These are phyloP conservation scores for Acleris emargana DNA, from an alignment of 2,888 invertebrate species.

Conservation along the genomic window DNA sequence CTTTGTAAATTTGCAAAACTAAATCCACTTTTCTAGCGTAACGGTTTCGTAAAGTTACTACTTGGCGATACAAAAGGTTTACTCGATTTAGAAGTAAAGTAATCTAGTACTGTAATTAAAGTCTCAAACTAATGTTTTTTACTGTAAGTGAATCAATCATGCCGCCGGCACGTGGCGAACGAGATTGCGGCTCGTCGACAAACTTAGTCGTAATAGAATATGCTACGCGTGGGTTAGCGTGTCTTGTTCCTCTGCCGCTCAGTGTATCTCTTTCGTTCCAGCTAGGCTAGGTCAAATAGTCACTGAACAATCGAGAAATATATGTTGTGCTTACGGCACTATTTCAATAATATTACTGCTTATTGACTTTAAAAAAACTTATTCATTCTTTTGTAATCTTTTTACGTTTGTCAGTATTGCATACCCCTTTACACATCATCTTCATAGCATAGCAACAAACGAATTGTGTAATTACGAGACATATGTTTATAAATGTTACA, in stretches of 20 bases:
- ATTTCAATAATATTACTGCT: slow-evolving; percentile 13
- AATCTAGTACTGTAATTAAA: slow-evolving; percentile 32
- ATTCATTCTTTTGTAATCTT: not conserved
- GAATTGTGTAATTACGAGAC: slow-evolving; percentile 15
- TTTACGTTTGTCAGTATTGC: slow-evolving; percentile 13
- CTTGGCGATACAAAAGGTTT: slow-evolving; percentile 34
- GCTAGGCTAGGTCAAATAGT: no score
- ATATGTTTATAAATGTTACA: slow-evolving; percentile 20
- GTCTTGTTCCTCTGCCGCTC: no score
- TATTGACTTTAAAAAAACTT: slow-evolving; percentile 2
- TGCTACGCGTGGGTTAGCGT: no score
- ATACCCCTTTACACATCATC: slow-evolving; percentile 10
- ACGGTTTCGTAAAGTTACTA: slow-evolving; percentile 27
- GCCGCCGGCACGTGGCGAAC: not conserved
- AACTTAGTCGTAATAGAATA: slow-evolving; percentile 7
- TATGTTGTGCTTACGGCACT: not conserved
- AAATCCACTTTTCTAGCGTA: slow-evolving; percentile 24
- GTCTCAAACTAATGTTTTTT: slow-evolving; percentile 30
- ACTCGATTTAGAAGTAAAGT: slow-evolving; percentile 33
- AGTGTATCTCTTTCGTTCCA: no score
- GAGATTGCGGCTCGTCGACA: slow-evolving; percentile 12
- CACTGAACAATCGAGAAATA: no score
- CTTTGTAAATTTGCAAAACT: slow-evolving; percentile 32
- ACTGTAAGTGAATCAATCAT: not conserved
- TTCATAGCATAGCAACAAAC: not conserved